Base-by-base conservation (phyloP, 2,797 vertebrate genomes). In the Pseudotriccus pelzelni region DNA sequence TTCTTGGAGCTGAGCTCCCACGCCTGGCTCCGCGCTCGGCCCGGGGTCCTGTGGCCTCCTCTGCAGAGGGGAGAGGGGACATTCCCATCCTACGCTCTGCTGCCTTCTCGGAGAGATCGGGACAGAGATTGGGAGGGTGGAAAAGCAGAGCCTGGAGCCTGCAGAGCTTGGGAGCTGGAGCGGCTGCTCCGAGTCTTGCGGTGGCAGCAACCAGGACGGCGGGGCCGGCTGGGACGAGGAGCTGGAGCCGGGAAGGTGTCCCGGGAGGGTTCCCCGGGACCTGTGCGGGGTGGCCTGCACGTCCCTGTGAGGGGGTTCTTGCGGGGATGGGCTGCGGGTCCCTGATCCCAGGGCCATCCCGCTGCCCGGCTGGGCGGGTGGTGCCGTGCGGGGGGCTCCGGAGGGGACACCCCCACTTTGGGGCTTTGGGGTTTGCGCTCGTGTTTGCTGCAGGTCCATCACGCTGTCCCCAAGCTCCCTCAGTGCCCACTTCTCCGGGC, bases 401-500 rank as follows among this genome's bases (percentile, higher is more conserved):
- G 43, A 10, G 41, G 9, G 21, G 63, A n/a, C 77, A 8, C 30
- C 9, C 12, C 9, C 28, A 0, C 47, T 62, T 24, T 1, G 3
- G 72, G 17, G 55, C 47, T 67, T 19, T 1, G 4, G 72, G 17
- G 2, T 27, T 8, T 10, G 52, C 34, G 18, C 36, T 46, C 30
- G 0, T 10, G 50, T 47, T 13, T 27, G 32, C 36, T 7, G 69
- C 9, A 0, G 37, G 6, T 50, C 32, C 6, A 0, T 6, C 50
- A 11, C 10, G 0, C 23, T 7, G 74, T 73, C 56, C 78, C 82
- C 74, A 25, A 1, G 5, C 15, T 43, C 37, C 63, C 23, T 34
- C 74, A 32, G 50, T 1, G 4, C 56, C 17, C 7, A 1, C 41
- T 44, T 12, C 4, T 7, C 69, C 2, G 1, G 11, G n/a, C 46